Conservation (phyloP, 2,113 vertebrate species). For the Mus musculus region GRCm39 chr8:99823501-99824000, state of each 20-base stretch:
- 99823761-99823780: neutral
- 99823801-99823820: neutral
- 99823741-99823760: neutral
- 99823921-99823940: neutral
- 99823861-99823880: neutral
- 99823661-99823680: neutral
- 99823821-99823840: constrained; percentile 22
- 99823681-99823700: neutral
- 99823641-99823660: neutral
- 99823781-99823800: neutral
- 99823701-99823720: neutral
- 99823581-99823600: neutral
- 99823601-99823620: neutral
- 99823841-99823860: neutral
- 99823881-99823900: neutral
- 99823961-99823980: neutral
- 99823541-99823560: neutral
- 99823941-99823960: constrained; percentile 55
- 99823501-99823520: neutral
- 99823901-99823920: neutral
- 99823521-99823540: neutral
- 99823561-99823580: neutral
- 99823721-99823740: neutral
- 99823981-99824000: constrained; percentile 64
- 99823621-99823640: neutral